Conservation (phyloP, 2,113 vertebrate species). For the Calidris pygmaea region DNA sequence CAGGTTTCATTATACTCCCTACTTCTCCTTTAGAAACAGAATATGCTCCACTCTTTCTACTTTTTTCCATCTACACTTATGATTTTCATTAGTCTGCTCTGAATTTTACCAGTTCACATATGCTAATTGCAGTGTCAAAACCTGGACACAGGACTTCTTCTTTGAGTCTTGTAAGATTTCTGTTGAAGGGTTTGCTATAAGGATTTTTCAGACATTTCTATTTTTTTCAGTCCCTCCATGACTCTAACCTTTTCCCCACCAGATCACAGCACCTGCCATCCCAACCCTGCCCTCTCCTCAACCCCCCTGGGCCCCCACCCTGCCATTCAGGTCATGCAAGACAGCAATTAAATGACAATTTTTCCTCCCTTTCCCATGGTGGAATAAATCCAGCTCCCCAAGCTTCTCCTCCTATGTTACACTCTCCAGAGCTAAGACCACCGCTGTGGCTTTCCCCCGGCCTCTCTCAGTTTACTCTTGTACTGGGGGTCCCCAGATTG, state of each 20-base stretch:
- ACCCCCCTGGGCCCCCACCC: rapidly evolving
- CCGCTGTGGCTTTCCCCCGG: not conserved
- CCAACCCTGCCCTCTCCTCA: not conserved
- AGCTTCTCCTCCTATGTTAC: not conserved
- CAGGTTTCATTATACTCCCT: not conserved
- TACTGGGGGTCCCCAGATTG: not conserved
- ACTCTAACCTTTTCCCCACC: not conserved
- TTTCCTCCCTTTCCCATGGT: not conserved
- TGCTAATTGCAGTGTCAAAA: not conserved
- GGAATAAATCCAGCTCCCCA: not conserved
- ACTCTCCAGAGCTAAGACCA: not conserved
- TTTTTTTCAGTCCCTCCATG: not conserved
- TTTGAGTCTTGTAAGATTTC: not conserved
- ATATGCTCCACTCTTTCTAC: not conserved
- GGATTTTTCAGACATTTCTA: not conserved
- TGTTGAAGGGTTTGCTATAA: not conserved
- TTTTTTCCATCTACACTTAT: not conserved
- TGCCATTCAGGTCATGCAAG: rapidly evolving
- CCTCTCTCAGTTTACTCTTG: not conserved
- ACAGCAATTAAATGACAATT: not conserved
- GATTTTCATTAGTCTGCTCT: not conserved
- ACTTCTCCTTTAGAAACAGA: not conserved
- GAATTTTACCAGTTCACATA: not conserved
- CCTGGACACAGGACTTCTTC: not conserved
- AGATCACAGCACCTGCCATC: not conserved